These are phyloP conservation scores for Pseudomyrmex gracilis DNA, from an alignment of 1,140 invertebrate genomes.

Conservation along the genomic window DNA sequence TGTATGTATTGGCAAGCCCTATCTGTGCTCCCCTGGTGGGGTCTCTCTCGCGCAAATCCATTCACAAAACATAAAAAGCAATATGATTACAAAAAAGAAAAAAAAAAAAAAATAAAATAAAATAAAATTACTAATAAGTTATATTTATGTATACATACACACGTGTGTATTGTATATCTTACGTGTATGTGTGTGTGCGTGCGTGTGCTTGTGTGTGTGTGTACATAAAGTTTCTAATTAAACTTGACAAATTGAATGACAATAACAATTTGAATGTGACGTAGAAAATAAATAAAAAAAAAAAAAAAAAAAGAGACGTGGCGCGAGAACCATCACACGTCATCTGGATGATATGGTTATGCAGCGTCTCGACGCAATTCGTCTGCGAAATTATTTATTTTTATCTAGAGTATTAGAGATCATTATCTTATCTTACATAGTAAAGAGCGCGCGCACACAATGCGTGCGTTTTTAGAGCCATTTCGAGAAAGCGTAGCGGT, in stretches of 20 bases:
- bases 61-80: neutral
- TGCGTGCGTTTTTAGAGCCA: slow-evolving; percentile 46
- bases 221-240: slow-evolving; percentile 3
- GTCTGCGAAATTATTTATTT: slow-evolving; percentile 49
- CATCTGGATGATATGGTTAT: slow-evolving; percentile 36
- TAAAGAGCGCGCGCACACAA: slow-evolving; percentile 28
- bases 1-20: slow-evolving; percentile 12
- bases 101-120: neutral
- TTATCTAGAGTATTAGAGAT: slow-evolving; percentile 53
- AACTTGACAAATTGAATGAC: too few species aligned
- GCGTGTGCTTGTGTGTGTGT: neutral
- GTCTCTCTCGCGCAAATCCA: neutral
- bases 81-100: too few species aligned
- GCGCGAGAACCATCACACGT: too few species aligned
- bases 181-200: neutral
- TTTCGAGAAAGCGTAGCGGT: slow-evolving; percentile 40
- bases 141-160: neutral
- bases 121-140: slow-evolving; percentile 9
- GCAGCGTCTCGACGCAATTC: slow-evolving; percentile 30
- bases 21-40: neutral
- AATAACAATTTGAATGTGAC: too few species aligned
- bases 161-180: neutral
- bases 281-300: too few species aligned
- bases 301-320: too few species aligned
- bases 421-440: slow-evolving; percentile 59